A percentile compares a stretch with the other conserved stretches of the same genome.
Evolutionary conservation across 2,888 invertebrate genomes (phyloP).

Genomic region (Stramonita haemastoma): DNA sequence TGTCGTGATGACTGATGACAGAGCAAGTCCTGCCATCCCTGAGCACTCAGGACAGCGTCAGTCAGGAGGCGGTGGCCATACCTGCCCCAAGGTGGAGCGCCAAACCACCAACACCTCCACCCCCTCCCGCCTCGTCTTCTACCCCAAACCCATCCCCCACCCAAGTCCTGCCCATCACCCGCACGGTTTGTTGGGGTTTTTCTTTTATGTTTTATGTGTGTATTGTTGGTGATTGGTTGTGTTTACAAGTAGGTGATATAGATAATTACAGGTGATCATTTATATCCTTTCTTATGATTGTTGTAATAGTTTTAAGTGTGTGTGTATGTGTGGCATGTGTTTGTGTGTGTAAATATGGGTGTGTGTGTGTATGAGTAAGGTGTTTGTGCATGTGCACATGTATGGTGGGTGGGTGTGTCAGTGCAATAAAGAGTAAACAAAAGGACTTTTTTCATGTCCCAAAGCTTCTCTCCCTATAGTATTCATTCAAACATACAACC

Average conservation of each 20-base stretch:
- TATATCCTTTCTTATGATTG: too few relatives aligned
- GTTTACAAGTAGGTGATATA: too few relatives aligned
- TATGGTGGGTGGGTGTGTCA: too few relatives aligned
- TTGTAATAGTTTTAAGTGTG: neutral
- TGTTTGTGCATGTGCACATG: neutral
- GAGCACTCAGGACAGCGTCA: neutral
- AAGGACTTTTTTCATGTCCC: too few relatives aligned
- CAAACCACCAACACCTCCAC: slow-evolving; percentile 53
- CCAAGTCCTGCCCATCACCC: slow-evolving; percentile 73
- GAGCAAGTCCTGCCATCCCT: slow-evolving; percentile 33
- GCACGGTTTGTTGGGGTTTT: slow-evolving; percentile 58
- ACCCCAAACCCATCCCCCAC: slow-evolving; percentile 74
- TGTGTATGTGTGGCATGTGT: neutral
- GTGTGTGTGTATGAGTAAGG: slow-evolving; percentile 1
- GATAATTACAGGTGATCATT: too few relatives aligned
- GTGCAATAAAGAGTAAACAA: too few relatives aligned
- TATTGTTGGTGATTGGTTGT: neutral
- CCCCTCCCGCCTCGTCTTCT: slow-evolving; percentile 69
- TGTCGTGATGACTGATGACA: neutral
- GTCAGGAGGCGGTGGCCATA: slow-evolving; percentile 48
- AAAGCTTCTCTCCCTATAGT: too few relatives aligned
- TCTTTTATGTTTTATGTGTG: neutral
- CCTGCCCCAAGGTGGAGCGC: slow-evolving; percentile 49
- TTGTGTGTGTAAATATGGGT: neutral
- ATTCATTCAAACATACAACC: too few relatives aligned